Percentiles rank a stretch among this genome's conserved stretches.
Conservation (phyloP, 1,140 invertebrate genomes). For the Ceratina australensis region DNA sequence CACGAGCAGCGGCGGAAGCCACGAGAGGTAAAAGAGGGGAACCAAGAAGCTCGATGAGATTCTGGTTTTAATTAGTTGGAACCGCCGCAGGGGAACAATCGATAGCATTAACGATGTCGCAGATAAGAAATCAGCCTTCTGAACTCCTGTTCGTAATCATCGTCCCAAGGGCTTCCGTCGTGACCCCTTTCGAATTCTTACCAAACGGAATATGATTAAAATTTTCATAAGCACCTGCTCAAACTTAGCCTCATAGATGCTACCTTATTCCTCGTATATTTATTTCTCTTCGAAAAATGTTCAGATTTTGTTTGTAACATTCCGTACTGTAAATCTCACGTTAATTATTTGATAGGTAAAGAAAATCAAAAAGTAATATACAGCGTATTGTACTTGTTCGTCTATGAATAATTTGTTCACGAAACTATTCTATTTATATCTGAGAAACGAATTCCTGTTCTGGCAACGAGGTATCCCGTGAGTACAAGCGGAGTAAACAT, state of each 20-base stretch:
- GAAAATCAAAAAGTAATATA: too few species aligned
- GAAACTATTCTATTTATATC: too few species aligned
- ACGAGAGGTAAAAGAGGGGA: conserved; percentile 60
- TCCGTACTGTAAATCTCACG: too few species aligned
- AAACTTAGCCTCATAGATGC: background rate
- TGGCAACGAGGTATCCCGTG: background rate
- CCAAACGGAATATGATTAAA: conserved; percentile 24
- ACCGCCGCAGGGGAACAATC: conserved; percentile 75
- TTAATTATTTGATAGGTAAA: too few species aligned
- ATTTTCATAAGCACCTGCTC: conserved; percentile 29
- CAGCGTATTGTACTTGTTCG: too few species aligned
- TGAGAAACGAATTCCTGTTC: too few species aligned
- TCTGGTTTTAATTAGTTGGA: conserved; percentile 77
- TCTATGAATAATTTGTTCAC: too few species aligned
- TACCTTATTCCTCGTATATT: background rate
- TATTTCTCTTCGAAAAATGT: background rate
- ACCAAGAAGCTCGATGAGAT: conserved; percentile 60
- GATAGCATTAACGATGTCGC: conserved; percentile 77
- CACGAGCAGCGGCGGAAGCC: conserved; percentile 53
- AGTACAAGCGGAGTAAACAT: background rate
- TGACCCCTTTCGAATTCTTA: conserved; percentile 20
- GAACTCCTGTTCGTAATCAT: conserved; percentile 55
- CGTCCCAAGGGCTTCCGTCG: conserved; percentile 30
- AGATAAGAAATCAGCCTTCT: conserved; percentile 72
- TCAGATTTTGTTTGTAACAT: background rate